phyloP scores from a whole-genome alignment of 2,888 invertebrate species.

The Aleiodes testaceus region DNA sequence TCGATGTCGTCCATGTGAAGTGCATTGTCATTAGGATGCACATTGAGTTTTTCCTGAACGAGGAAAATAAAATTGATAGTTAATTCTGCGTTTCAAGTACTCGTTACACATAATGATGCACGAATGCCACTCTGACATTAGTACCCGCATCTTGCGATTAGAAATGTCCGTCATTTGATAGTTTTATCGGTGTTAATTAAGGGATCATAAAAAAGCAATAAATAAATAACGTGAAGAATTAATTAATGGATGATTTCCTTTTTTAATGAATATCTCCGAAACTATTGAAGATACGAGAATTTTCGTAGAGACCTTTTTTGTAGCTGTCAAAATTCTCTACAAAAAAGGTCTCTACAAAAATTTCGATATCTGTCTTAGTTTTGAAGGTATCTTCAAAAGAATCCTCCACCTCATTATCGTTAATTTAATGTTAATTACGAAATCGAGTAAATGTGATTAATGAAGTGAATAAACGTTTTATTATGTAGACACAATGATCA shows the following conservation, averaged over 20 bases:
- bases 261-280: too few relatives aligned
- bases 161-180: slow-evolving; percentile 13
- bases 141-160: slow-evolving; percentile 24
- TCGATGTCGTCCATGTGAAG: slow-evolving; percentile 4
- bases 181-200: slow-evolving; percentile 2
- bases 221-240: neutral
- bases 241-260: neutral
- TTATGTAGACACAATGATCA: too few relatives aligned
- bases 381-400: too few relatives aligned
- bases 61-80: slow-evolving; percentile 37
- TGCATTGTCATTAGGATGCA: slow-evolving; percentile 40
- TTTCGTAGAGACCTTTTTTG: too few relatives aligned
- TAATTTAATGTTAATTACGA: too few relatives aligned
- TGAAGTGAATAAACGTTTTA: too few relatives aligned
- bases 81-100: slow-evolving; percentile 22
- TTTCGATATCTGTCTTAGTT: too few relatives aligned
- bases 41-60: slow-evolving; percentile 31
- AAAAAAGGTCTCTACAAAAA: too few relatives aligned
- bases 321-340: too few relatives aligned
- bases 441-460: too few relatives aligned
- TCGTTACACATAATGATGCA: neutral
- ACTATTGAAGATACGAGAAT: too few relatives aligned
- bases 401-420: too few relatives aligned
- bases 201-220: neutral
- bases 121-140: slow-evolving; percentile 8